Base-by-base conservation (phyloP, 2,888 invertebrate genomes). In the Boloria selene region DNA sequence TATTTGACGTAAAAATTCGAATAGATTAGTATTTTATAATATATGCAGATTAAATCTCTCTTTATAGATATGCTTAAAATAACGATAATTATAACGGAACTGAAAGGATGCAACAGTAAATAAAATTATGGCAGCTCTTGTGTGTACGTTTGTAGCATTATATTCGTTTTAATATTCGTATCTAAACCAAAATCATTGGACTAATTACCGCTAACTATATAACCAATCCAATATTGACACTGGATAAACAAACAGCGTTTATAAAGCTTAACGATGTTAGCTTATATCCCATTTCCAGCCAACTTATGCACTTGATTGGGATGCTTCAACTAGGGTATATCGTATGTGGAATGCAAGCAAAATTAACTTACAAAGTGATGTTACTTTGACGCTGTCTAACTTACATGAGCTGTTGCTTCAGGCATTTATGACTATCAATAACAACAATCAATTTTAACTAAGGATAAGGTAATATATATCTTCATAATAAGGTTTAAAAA, bases 241-340 rank as follows among this genome's bases (percentile, higher is more conserved):
- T 31, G 31, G 45, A 13, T n/a, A 59, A 49, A 17, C 49, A 59
- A 50, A 59, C 59, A 49, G 26, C 49, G 38, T 47, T 59, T 47
- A 17, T 47, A 59, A 59, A 49, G 59, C 49, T 59, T 38, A 59
- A 59, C 59, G 47, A 59, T 50, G 49, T 31, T 59, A 59, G 49
- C 38, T 59, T 59, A 59, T 47, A 17, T 38, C 47, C 26, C 17
- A 47, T 59, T 59, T 59, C 31, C 14, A 31, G 26, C 47, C 31
- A 38, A 49, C 49, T 59, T 59, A 59, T 56, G 56, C 56, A 56
- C 44, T 56, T 45, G 22, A 56, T 56, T 56, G 45, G 56, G 56
- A 45, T 45, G 22, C 45, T 45, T n/a, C 44, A 56, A 45, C 22
- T 56, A 56, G 45, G 56, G n/a, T 2, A 44, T 44, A 44, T 44